Evolutionary conservation across 2,888 invertebrate species (phyloP).

Genomic region (Oligia latruncula): DNA sequence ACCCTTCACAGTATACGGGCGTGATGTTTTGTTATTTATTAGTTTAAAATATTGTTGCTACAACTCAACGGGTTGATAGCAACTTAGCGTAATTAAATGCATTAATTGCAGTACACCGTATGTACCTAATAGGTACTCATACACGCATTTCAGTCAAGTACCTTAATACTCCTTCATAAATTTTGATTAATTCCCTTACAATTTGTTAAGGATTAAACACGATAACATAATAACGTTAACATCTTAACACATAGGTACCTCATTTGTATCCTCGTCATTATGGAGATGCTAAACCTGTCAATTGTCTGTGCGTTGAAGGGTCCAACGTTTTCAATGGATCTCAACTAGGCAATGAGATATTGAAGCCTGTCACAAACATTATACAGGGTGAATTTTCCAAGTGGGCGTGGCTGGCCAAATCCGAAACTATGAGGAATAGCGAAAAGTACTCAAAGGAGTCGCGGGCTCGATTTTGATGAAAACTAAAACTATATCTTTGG

Average conservation of each 20-base stretch:
- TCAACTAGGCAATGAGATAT: slow-evolving; percentile 10
- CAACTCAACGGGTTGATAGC: background rate
- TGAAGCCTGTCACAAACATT: slow-evolving; percentile 26
- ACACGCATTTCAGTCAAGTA: slow-evolving; percentile 22
- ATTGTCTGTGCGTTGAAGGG: background rate
- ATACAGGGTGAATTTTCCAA: too few relatives aligned
- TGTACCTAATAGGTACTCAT: background rate
- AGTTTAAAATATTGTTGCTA: background rate
- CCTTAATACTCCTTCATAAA: slow-evolving; percentile 26
- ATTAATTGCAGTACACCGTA: slow-evolving; percentile 4
- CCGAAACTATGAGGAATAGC: too few relatives aligned
- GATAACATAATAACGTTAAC: slow-evolving; percentile 11
- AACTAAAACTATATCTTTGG: too few relatives aligned
- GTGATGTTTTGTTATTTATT: background rate
- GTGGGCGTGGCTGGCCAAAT: too few relatives aligned
- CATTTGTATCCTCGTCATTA: slow-evolving; percentile 25
- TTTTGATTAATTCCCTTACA: slow-evolving; percentile 10
- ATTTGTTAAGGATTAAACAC: slow-evolving; percentile 14
- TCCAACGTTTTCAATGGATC: background rate
- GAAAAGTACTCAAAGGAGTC: too few relatives aligned
- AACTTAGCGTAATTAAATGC: too few relatives aligned
- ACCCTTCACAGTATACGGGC: too few relatives aligned
- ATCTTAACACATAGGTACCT: slow-evolving; percentile 1
- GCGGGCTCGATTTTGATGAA: too few relatives aligned
- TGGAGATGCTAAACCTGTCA: slow-evolving; percentile 16